phyloP scores from a whole-genome alignment of 2,888 invertebrate species.

The Synanthedon andrenaeformis region DNA sequence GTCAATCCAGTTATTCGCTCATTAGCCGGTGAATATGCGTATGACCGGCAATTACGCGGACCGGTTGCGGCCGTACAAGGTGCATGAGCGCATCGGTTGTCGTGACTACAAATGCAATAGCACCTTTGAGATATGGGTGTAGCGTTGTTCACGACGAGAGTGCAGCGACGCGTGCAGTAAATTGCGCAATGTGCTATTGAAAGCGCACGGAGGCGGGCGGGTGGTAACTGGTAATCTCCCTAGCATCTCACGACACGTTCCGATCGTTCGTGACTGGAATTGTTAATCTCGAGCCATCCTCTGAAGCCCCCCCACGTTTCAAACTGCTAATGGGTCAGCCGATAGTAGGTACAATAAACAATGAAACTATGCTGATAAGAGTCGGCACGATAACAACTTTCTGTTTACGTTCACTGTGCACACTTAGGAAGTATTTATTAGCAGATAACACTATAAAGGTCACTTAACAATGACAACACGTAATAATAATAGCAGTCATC shows the following conservation, averaged over 20 bases:
- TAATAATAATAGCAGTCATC: too few species aligned
- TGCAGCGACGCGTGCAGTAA: constrained; percentile 40
- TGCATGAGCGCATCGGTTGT: constrained; percentile 31
- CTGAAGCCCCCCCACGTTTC: background rate
- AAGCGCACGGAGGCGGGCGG: constrained; percentile 36
- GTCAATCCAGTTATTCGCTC: constrained; percentile 25
- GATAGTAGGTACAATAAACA: constrained; percentile 36
- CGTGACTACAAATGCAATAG: constrained; percentile 43
- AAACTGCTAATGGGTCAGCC: constrained; percentile 20
- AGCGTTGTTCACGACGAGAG: constrained; percentile 36
- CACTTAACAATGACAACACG: constrained; percentile 3
- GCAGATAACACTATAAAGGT: constrained; percentile 26
- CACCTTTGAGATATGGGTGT: constrained; percentile 39
- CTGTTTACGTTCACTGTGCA: background rate
- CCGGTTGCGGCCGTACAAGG: constrained; percentile 8
- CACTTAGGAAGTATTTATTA: constrained; percentile 2
- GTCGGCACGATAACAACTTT: constrained; percentile 27
- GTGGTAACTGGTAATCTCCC: constrained; percentile 41
- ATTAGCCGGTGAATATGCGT: constrained; percentile 6
- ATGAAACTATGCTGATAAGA: constrained; percentile 25
- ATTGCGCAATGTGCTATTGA: constrained; percentile 59
- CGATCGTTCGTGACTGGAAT: constrained; percentile 47
- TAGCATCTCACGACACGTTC: constrained; percentile 46
- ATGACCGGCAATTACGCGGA: constrained; percentile 16
- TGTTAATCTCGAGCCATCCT: constrained; percentile 15